These are phyloP conservation scores for Acomys russatus DNA, from an alignment of 2,797 vertebrate genomes.

Conservation along the genomic window DNA sequence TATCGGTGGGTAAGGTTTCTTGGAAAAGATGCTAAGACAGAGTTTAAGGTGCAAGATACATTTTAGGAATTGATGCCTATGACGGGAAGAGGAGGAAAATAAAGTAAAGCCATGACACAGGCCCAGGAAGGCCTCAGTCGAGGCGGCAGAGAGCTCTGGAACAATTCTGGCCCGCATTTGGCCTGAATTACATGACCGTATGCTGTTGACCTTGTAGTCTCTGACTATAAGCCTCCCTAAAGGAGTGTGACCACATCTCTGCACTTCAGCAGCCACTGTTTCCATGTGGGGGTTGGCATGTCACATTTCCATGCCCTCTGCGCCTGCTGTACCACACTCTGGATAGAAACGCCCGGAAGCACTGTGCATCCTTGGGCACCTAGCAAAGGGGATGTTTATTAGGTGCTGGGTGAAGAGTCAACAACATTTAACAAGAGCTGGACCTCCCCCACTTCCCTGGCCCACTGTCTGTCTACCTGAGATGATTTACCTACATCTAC, in stretches of 20 bases:
- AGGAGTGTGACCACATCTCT: neutral
- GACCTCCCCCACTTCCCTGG: neutral
- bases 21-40: neutral
- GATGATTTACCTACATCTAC: neutral
- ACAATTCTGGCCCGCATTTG: neutral
- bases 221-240: neutral
- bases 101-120: neutral
- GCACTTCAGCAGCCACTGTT: neutral
- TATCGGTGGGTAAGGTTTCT: neutral
- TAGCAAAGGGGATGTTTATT: neutral
- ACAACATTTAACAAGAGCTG: neutral
- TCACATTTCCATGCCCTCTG: rapidly evolving
- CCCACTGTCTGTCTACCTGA: neutral
- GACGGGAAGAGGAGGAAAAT: neutral
- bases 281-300: neutral
- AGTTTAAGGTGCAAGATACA: slow-evolving; percentile 23
- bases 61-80: neutral
- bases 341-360: neutral
- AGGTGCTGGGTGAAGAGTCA: neutral
- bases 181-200: no score
- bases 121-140: neutral
- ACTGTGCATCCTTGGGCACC: neutral
- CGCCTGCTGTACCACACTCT: neutral
- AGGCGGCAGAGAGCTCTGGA: neutral
- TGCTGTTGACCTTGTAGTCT: neutral